Evolutionary conservation across 2,113 vertebrate genomes (phyloP), one percentile per base, ranked within the genome.

Genomic region (Harpagus bidentatus): DNA sequence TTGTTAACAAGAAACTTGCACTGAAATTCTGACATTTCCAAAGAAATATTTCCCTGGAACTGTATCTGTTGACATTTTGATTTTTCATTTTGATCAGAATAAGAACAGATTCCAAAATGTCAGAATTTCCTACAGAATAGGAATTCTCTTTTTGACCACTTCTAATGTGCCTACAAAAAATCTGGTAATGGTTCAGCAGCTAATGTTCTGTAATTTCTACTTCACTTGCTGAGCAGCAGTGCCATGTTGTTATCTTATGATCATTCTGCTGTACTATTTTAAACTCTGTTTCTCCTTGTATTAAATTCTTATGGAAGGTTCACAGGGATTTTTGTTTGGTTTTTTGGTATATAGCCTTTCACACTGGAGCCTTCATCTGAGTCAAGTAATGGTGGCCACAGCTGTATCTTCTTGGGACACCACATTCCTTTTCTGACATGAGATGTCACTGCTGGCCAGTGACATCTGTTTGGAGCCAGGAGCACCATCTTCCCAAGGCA

Each of bases 31-130:
- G 79, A 80, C 43, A 83, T 83, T 94, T 95, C 29, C 18, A 67
- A 73, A 88, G 12, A 82, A 83, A 81, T n/a, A 52, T 34, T 92
- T 88, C 12, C 26, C 29, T 62, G 14, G 13, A 90, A 92, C 7
- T 70, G 9, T 53, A n/a, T 38, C 34, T 59, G 7, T 26, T 86
- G 67, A 69, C 42, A 45, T 88, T 96, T 93, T 11, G 9, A 36
- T 70, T 86, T 93, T 92, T 92, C 16, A 50, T 90, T 95, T 82
- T 91, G 87, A 76, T 78, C 31, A 63, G 67, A 91, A 65, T n/a
- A 78, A 62, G 22, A 88, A 55, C 34, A 88, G 36, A 66, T 73
- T 93, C 23, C 36, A 83, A 77, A 95, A 86, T 86, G 50, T 58
- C 71, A 88, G 15, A 38, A 88, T 93, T 93, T 85, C 19, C 12